These are phyloP conservation scores for Rhinogobio ventralis DNA, from an alignment of 2,797 vertebrate species.

Conservation along the genomic window DNA sequence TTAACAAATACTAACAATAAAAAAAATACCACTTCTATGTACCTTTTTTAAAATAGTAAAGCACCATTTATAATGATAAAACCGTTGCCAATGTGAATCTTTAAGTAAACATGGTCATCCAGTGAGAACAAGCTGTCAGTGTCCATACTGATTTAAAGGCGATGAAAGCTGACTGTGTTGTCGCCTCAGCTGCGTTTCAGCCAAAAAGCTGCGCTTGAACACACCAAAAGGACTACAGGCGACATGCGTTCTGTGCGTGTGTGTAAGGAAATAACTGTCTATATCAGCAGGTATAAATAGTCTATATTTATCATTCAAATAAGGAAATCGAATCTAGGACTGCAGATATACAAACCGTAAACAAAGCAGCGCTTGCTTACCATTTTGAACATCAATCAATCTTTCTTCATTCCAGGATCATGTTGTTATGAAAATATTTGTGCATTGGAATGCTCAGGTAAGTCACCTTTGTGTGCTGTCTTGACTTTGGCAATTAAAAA, in stretches of 20 bases:
- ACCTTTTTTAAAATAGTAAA: neutral
- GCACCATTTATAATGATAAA: neutral
- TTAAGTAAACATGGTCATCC: neutral
- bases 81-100: neutral
- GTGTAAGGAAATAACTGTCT: neutral
- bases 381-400: no score
- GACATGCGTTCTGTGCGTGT: neutral
- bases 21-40: neutral
- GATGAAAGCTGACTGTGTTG: neutral
- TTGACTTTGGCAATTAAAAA: no score
- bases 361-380: neutral
- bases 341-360: neutral
- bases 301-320: neutral
- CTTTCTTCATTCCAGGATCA: neutral
- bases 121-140: neutral
- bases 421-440: neutral
- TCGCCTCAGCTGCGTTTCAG: neutral
- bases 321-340: neutral
- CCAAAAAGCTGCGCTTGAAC: neutral
- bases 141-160: neutral
- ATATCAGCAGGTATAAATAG: neutral
- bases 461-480: no score
- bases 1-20: neutral
- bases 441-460: neutral
- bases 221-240: neutral